Conservation (phyloP, 2,797 vertebrate species). For the Macropus fuliginosus region DNA sequence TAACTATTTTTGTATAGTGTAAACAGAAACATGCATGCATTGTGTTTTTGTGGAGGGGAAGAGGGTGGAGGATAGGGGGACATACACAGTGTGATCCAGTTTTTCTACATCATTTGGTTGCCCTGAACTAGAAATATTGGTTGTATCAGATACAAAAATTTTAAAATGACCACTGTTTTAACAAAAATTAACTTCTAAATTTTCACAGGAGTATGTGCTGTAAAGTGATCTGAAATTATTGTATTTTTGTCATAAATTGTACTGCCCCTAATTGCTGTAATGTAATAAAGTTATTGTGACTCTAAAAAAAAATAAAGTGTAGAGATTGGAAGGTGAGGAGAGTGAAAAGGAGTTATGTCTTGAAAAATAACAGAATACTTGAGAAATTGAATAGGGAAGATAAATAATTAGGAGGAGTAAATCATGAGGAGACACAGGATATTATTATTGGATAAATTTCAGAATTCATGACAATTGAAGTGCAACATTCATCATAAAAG, state of each 20-base stretch:
- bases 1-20: slow-evolving; percentile 99
- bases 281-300: slow-evolving; percentile 92
- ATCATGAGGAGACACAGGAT: too few relatives aligned
- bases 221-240: slow-evolving; percentile 91
- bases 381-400: too few relatives aligned
- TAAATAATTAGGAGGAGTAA: too few relatives aligned
- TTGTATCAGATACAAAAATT: slow-evolving; percentile 88
- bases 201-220: slow-evolving; percentile 90
- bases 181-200: slow-evolving; percentile 87
- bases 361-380: too few relatives aligned
- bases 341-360: too few relatives aligned
- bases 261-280: slow-evolving; percentile 98
- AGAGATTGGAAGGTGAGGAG: too few relatives aligned
- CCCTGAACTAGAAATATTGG: slow-evolving; percentile 89
- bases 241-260: slow-evolving; percentile 94
- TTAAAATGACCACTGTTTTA: slow-evolving; percentile 91
- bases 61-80: slow-evolving; percentile 36
- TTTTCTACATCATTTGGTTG: slow-evolving; percentile 87
- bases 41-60: slow-evolving; percentile 91
- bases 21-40: slow-evolving; percentile 98
- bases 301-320: slow-evolving; percentile 3
- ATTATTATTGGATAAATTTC: neutral
- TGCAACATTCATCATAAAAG: too few relatives aligned
- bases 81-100: slow-evolving; percentile 93
- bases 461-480: neutral